These are phyloP conservation scores for Drosophila antonietae DNA, from an alignment of 2,888 invertebrate species.

Conservation along the genomic window DNA sequence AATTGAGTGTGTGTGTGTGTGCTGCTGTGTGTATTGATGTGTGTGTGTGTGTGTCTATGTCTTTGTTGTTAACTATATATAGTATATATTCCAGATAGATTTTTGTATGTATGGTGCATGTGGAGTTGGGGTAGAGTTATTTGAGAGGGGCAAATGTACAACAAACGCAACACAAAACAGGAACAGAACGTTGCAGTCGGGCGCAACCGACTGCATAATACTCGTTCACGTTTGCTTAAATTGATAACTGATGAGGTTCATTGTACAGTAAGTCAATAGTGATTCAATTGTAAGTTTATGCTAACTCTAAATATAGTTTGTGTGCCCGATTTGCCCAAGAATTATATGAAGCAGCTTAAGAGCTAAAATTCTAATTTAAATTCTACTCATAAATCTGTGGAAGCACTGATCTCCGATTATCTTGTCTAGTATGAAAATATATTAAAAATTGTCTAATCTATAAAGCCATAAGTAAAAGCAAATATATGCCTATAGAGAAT, in stretches of 20 bases:
- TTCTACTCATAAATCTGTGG: neutral
- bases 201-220: conserved; percentile 13
- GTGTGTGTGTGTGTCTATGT: conserved; percentile 21
- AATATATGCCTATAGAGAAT: neutral
- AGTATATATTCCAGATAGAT: conserved; percentile 28
- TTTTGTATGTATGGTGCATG: conserved; percentile 31
- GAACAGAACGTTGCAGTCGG: conserved; percentile 13
- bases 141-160: conserved; percentile 64
- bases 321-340: no score
- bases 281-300: no score
- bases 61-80: conserved; percentile 30
- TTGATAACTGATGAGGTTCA: no score
- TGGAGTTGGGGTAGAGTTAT: conserved; percentile 34
- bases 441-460: neutral
- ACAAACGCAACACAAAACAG: conserved; percentile 77
- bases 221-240: conserved; percentile 3
- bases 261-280: no score
- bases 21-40: conserved; percentile 2
- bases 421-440: neutral
- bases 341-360: neutral
- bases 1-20: conserved; percentile 18
- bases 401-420: neutral
- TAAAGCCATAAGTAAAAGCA: neutral
- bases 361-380: neutral
- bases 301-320: neutral